phyloP scores from a whole-genome alignment of 2,797 vertebrate species.

The Bufotes viridis region DNA sequence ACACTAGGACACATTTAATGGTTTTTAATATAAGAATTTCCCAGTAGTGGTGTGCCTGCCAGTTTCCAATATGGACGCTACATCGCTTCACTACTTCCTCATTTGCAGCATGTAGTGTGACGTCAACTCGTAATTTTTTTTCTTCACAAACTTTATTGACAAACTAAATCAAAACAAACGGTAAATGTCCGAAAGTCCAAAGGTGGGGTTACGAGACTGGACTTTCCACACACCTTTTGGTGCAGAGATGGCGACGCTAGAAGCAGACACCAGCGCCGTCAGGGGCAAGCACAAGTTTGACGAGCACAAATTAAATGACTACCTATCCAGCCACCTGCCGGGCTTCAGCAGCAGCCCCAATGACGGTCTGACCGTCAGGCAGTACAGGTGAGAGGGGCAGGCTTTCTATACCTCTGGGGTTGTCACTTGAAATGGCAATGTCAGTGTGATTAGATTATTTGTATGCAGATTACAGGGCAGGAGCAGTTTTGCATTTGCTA shows the following conservation, averaged over 20 bases:
- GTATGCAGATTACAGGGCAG: too few relatives aligned
- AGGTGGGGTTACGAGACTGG: not conserved
- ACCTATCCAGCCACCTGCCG: constrained; percentile 73
- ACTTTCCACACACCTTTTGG: not conserved
- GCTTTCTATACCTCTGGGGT: too few relatives aligned
- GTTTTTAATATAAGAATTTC: too few relatives aligned
- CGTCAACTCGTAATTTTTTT: not conserved
- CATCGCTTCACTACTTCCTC: not conserved
- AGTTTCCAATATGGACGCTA: constrained; percentile 33
- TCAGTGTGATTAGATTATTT: not conserved
- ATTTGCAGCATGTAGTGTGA: not conserved
- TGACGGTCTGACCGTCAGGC: constrained; percentile 72
- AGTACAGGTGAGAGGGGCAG: constrained; percentile 82
- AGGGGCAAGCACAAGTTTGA: constrained; percentile 80
- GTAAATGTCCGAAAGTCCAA: constrained; percentile 26
- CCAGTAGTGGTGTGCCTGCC: not conserved
- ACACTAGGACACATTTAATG: too few relatives aligned
- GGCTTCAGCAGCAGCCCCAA: constrained; percentile 69
- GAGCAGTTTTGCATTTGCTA: too few relatives aligned
- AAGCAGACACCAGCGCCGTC: constrained; percentile 70
- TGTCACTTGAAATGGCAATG: not conserved
- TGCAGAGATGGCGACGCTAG: constrained; percentile 62
- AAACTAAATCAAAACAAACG: not conserved
- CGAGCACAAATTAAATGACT: constrained; percentile 74
- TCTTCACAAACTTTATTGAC: constrained; percentile 39